A percentile compares a stretch with the other conserved stretches of the same genome.
Evolutionary conservation across 2,113 vertebrate genomes (phyloP).

Genomic region (Chrysochloris asiatica): DNA sequence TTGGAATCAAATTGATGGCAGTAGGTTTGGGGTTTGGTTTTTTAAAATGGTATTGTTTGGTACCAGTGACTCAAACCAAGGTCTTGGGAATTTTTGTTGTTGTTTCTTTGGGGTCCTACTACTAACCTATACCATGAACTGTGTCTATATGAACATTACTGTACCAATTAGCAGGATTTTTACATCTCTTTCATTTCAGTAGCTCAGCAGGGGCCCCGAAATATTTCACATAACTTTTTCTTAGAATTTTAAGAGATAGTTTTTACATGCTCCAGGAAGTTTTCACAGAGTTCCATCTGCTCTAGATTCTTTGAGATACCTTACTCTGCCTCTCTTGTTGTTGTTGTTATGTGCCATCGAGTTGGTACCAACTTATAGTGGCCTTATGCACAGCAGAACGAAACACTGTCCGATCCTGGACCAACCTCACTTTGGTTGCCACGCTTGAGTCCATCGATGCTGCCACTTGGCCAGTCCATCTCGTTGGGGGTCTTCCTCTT

Average conservation of each 20-base stretch:
- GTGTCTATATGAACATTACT: neutral
- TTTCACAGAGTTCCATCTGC: neutral
- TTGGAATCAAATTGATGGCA: too few species aligned
- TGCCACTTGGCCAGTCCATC: too few species aligned
- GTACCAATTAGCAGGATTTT: neutral
- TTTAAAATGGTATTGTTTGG: too few species aligned
- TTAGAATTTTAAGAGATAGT: neutral
- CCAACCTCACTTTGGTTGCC: too few species aligned
- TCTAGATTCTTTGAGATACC: accelerated
- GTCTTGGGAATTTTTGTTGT: neutral
- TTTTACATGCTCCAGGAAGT: neutral
- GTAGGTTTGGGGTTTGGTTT: too few species aligned
- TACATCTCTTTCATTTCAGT: neutral
- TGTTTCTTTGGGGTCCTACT: neutral
- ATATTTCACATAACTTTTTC: neutral
- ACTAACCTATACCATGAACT: neutral
- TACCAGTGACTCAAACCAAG: neutral
- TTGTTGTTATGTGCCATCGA: too few species aligned
- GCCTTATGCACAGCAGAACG: too few species aligned
- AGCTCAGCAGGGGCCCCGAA: neutral
- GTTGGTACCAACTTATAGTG: too few species aligned
- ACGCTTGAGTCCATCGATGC: too few species aligned
- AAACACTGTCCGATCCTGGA: too few species aligned
- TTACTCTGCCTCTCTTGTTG: too few species aligned
- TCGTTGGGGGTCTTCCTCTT: too few species aligned